Base-by-base conservation (phyloP, 2,113 vertebrate species). In the Vulpes ferrilata region DNA sequence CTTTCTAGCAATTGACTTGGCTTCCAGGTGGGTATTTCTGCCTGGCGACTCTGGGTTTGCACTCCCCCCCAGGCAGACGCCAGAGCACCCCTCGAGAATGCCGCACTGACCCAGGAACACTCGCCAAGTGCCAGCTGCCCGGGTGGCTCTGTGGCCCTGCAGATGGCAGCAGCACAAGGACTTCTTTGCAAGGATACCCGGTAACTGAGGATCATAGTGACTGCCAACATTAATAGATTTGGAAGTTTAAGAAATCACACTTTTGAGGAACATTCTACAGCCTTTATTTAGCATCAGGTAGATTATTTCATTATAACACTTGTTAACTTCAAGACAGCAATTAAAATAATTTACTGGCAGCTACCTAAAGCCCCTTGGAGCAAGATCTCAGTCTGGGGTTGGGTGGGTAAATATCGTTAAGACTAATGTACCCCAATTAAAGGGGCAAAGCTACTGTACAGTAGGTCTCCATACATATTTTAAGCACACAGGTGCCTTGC, bases 221-320 rank as follows among this genome's bases (percentile, higher is more conserved):
- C 59, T 76, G 27, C 30, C 71, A 88, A 16, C 16, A 20, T 92
- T 12, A 90, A 74, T 65, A 51, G 43, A 65, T 19, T 30, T 64
- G 35, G 83, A 93, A 83, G 38, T 90, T 90, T 60, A 89, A 96
- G 69, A 94, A 88, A 76, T 69, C 88, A 98, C 97, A 67, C 81
- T 64, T 69, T 65, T 48, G 25, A 60, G 23, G 38, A 93, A 96
- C 95, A 98, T 97, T 98, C 97, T 97, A 98, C 99, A 99, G 98
- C 97, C 97, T 99, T 99, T 99, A 99, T 99, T 99, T 98, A 99
- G 98, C 98, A 99, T 99, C 97, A 98, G 97, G 98, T 98, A 98
- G 98, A 98, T 98, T 98, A 98, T 96, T 98, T 93, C 84, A 96
- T 98, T 98, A 97, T 98, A 98, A 98, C 97, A 97, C 88, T 97